Percentiles rank a stretch among this genome's conserved stretches.
Conservation (phyloP, 2,797 vertebrate species). For the Danio choprae region DNA sequence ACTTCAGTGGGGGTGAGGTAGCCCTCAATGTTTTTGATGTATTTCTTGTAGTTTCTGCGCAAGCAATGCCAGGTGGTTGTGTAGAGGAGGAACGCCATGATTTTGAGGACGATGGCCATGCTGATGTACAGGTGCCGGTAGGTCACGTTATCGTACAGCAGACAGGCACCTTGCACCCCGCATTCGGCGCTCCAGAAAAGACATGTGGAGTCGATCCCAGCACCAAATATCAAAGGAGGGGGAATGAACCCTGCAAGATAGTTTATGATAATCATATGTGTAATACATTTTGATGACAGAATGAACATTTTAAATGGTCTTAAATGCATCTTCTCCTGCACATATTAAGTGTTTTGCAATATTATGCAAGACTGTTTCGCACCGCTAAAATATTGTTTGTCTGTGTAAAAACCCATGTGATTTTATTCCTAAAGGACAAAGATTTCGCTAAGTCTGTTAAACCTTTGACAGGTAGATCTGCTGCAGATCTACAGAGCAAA, state of each 20-base stretch:
- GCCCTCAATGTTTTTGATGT: slow-evolving; percentile 92
- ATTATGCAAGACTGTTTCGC: not conserved
- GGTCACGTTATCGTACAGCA: slow-evolving; percentile 90
- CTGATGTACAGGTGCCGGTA: slow-evolving; percentile 96
- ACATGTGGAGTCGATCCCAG: slow-evolving; percentile 96
- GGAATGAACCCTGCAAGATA: slow-evolving; percentile 91
- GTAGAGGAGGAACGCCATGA: slow-evolving; percentile 93
- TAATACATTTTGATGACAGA: not conserved
- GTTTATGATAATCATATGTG: not conserved
- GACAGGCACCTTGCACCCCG: slow-evolving; percentile 90
- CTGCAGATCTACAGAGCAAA: too few relatives aligned
- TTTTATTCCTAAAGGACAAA: too few relatives aligned
- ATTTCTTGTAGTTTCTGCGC: slow-evolving; percentile 94
- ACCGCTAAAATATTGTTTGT: too few relatives aligned
- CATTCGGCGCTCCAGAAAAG: slow-evolving; percentile 97
- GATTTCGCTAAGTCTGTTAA: too few relatives aligned
- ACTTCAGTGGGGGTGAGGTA: slow-evolving; percentile 90
- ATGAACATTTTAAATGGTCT: not conserved
- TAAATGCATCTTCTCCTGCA: not conserved
- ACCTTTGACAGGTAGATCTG: too few relatives aligned
- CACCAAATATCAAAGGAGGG: slow-evolving; percentile 95
- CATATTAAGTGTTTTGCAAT: not conserved
- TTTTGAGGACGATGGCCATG: slow-evolving; percentile 94
- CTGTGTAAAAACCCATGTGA: too few relatives aligned
- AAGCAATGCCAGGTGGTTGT: slow-evolving; percentile 95